These are phyloP conservation scores for Tetramorium bicarinatum DNA, from an alignment of 2,888 invertebrate species.

Conservation along the genomic window DNA sequence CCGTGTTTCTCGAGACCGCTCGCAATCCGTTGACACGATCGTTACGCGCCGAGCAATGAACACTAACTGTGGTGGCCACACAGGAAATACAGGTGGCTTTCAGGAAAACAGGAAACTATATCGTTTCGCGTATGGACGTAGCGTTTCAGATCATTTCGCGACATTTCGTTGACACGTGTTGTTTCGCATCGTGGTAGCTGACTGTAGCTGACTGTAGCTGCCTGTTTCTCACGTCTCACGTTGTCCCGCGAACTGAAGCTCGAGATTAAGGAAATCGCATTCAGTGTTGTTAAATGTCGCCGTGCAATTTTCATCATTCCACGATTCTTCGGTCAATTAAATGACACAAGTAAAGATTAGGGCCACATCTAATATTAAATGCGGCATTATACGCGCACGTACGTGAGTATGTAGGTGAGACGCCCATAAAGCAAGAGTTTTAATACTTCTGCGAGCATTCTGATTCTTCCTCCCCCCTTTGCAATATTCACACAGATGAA, in stretches of 20 bases:
- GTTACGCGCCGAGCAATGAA: conserved; percentile 66
- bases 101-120: conserved; percentile 54
- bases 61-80: conserved; percentile 62
- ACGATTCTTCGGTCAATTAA: not conserved
- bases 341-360: not conserved
- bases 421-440: conserved; percentile 53
- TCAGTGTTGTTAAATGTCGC: not conserved
- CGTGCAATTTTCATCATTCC: not conserved
- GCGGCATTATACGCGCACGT: conserved; percentile 1
- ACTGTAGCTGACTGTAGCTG: conserved; percentile 12
- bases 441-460: conserved; percentile 37
- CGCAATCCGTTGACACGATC: conserved; percentile 36
- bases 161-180: not conserved
- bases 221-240: not conserved
- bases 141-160: too few relatives aligned
- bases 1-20: conserved; percentile 42
- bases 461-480: conserved; percentile 19
- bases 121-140: conserved; percentile 54
- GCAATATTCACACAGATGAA: conserved; percentile 35
- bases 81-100: conserved; percentile 37
- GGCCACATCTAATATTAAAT: conserved; percentile 8
- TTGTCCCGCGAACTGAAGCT: not conserved
- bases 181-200: not conserved
- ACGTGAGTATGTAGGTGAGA: conserved; percentile 30
- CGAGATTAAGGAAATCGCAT: conserved; percentile 1